phyloP scores from a whole-genome alignment of 2,888 invertebrate species.

The Parapristionchus giblindavisi region DNA sequence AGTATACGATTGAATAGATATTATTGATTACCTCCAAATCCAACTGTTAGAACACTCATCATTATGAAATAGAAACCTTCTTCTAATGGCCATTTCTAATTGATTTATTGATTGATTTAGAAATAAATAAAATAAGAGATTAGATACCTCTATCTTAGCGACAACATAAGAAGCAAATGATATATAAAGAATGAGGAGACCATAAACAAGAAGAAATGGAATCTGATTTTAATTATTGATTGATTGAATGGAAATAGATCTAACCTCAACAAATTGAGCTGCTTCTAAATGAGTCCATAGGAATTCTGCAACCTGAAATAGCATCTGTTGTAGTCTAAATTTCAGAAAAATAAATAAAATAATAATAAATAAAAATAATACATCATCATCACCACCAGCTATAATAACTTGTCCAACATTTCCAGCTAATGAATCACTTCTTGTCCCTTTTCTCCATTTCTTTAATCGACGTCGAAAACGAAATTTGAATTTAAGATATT shows the following conservation, averaged over 20 bases:
- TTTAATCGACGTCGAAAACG: slow-evolving; percentile 51
- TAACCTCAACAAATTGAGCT: slow-evolving; percentile 65
- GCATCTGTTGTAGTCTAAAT: too few relatives aligned
- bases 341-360: slow-evolving; percentile 7
- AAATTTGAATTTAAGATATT: slow-evolving; percentile 64
- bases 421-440: slow-evolving; percentile 42
- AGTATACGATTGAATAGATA: not conserved
- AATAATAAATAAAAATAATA: slow-evolving; percentile 21
- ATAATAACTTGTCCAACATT: slow-evolving; percentile 62
- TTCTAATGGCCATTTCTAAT: slow-evolving; percentile 72
- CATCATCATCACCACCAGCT: slow-evolving; percentile 67
- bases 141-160: slow-evolving; percentile 79
- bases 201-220: slow-evolving; percentile 64
- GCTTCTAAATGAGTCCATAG: slow-evolving; percentile 68
- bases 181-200: slow-evolving; percentile 50
- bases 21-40: slow-evolving; percentile 73
- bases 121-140: not conserved
- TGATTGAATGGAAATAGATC: not conserved
- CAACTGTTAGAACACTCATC: slow-evolving; percentile 94
- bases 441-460: slow-evolving; percentile 35
- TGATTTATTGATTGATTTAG: slow-evolving; percentile 8
- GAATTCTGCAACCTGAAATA: slow-evolving; percentile 62
- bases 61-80: slow-evolving; percentile 96
- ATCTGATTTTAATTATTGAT: slow-evolving; percentile 39
- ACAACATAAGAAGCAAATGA: slow-evolving; percentile 68